These are phyloP conservation scores for Acipenser transmontanus DNA, from an alignment of 2,797 vertebrate genomes.

Conservation along the genomic window DNA sequence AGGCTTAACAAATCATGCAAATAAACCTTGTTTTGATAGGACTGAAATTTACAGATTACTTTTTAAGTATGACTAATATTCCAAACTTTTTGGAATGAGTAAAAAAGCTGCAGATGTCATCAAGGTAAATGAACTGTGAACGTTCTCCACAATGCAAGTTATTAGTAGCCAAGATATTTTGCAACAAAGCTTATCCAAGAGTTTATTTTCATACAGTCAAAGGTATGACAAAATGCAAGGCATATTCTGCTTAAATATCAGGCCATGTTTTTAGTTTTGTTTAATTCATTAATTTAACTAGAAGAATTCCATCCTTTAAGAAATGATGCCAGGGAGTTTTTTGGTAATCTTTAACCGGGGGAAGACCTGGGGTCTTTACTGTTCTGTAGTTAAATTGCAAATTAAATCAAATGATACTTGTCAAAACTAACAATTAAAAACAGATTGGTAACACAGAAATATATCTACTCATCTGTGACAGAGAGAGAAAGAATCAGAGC, in stretches of 20 bases:
- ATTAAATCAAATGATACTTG: conserved; percentile 63
- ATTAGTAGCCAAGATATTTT: conserved; percentile 87
- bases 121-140: conserved; percentile 92
- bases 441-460: neutral
- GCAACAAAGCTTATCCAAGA: conserved; percentile 81
- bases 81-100: conserved; percentile 39
- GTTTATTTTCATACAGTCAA: conserved; percentile 72
- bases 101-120: conserved; percentile 63
- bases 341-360: conserved; percentile 14
- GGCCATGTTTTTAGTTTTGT: conserved; percentile 50
- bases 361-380: no score
- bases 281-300: conserved; percentile 65
- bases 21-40: conserved; percentile 38
- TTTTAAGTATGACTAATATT: conserved; percentile 43
- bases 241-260: conserved; percentile 51
- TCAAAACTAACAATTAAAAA: neutral
- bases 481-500: no score
- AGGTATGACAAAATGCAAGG: conserved; percentile 69
- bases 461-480: no score
- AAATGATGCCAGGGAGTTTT: conserved; percentile 55
- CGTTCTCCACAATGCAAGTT: conserved; percentile 82
- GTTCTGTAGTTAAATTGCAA: conserved; percentile 61
- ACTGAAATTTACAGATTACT: conserved; percentile 25
- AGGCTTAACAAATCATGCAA: conserved; percentile 28
- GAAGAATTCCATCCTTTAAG: conserved; percentile 57